These are phyloP conservation scores for Erynnis tages DNA, from an alignment of 2,888 invertebrate species.

Conservation along the genomic window DNA sequence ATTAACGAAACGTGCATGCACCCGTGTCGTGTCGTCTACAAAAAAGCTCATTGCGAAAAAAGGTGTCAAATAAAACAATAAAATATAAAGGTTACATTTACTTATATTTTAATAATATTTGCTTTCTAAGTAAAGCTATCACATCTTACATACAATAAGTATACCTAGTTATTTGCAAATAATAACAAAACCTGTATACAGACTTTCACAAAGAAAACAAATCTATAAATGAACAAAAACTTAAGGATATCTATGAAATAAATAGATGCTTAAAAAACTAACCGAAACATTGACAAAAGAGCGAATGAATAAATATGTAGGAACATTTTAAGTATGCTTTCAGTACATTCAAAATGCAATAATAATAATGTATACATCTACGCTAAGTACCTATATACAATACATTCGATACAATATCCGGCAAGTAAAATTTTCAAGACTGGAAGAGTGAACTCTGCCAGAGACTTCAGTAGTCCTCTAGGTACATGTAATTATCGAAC, in stretches of 20 bases:
- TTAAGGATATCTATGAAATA: conserved; percentile 57
- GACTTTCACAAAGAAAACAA: conserved; percentile 61
- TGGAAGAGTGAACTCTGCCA: conserved; percentile 40
- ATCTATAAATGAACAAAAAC: conserved; percentile 53
- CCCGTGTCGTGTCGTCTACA: conserved; percentile 50
- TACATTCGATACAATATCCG: conserved; percentile 61
- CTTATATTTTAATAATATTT: conserved; percentile 73
- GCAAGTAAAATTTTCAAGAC: conserved; percentile 53
- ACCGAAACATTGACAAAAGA: conserved; percentile 41
- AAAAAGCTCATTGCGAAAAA: conserved; percentile 52
- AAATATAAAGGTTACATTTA: conserved; percentile 67
- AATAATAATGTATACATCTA: no score
- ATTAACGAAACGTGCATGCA: conserved; percentile 43
- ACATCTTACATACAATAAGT: conserved; percentile 66
- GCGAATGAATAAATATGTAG: conserved; percentile 53
- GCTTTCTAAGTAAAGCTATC: conserved; percentile 78
- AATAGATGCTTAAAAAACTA: conserved; percentile 59
- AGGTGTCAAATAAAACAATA: conserved; percentile 70
- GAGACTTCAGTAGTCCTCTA: conserved; percentile 1
- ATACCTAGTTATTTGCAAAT: conserved; percentile 66
- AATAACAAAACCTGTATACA: conserved; percentile 69
- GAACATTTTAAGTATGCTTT: conserved; percentile 63
- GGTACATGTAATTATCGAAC: conserved; percentile 1
- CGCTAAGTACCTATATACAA: conserved; percentile 35
- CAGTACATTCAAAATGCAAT: conserved; percentile 53